Evolutionary conservation across 2,797 vertebrate genomes (phyloP).

Genomic region (Hylomyscus alleni): DNA sequence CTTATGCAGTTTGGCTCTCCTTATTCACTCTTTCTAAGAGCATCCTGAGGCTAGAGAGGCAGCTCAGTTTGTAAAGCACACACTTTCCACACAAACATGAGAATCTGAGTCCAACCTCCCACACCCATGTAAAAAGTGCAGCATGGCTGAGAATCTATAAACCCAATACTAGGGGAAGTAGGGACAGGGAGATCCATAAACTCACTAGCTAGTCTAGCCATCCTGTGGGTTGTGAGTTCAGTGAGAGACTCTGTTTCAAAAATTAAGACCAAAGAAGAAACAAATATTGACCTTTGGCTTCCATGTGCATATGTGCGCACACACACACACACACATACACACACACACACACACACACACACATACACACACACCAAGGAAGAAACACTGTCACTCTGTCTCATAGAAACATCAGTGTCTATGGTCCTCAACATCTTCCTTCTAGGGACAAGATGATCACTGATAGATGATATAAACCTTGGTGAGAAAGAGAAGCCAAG

Average conservation of each 20-base stretch:
- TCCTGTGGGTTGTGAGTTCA: not conserved
- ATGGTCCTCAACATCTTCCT: not conserved
- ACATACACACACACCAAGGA: not conserved
- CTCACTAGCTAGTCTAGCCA: not conserved
- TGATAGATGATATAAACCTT: not conserved
- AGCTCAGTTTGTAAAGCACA: not conserved
- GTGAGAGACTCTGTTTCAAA: not conserved
- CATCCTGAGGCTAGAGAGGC: not conserved
- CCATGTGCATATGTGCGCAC: too few species aligned
- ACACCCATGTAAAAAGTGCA: not conserved
- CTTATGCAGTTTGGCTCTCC: not conserved
- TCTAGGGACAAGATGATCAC: too few species aligned
- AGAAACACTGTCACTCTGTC: not conserved
- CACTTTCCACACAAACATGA: not conserved
- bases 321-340: not conserved
- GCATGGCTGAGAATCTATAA: not conserved
- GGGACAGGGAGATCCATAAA: too few species aligned
- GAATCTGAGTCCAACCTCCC: not conserved
- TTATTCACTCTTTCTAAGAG: not conserved
- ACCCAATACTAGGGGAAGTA: not conserved
- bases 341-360: not conserved
- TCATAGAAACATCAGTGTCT: not conserved
- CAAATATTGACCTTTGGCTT: not conserved
- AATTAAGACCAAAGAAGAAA: not conserved
- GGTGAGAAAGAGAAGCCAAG: not conserved